These are phyloP conservation scores for Aurelia sp. DNA, from an alignment of 30 jellyfish, hydroid and myxozoan species.

Conservation along the genomic window DNA sequence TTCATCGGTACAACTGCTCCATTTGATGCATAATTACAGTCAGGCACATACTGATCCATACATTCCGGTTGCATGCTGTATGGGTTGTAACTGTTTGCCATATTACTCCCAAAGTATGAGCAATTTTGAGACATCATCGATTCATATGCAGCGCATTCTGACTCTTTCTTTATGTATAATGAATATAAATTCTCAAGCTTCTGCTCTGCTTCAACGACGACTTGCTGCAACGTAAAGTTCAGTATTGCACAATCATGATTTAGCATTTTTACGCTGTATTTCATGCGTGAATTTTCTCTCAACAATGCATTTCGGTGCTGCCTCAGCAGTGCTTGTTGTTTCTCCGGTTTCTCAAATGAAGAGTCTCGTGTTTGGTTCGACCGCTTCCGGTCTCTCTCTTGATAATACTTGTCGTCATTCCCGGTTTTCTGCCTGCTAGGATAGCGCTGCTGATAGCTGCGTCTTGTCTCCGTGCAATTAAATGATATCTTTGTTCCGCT, in stretches of 20 bases:
- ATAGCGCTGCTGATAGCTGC: constrained; percentile 30
- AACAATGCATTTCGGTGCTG: constrained; percentile 89
- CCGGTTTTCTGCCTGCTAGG: not conserved
- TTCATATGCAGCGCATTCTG: constrained; percentile 76
- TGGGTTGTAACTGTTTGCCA: constrained; percentile 29
- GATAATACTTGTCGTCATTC: constrained; percentile 1
- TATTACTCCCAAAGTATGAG: not conserved
- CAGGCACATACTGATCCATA: constrained; percentile 34
- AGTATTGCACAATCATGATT: constrained; percentile 80
- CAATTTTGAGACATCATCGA: constrained; percentile 29
- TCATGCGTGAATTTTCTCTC: constrained; percentile 84
- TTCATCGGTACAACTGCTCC: constrained; percentile 2
- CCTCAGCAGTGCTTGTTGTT: constrained; percentile 74
- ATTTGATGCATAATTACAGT: not conserved
- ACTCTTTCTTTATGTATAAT: constrained; percentile 57
- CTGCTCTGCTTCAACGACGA: constrained; percentile 81
- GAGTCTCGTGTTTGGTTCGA: constrained; percentile 1
- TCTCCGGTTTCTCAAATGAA: constrained; percentile 63
- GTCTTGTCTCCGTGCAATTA: constrained; percentile 33
- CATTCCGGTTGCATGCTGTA: constrained; percentile 26
- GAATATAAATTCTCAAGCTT: constrained; percentile 64
- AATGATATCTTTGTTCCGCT: constrained; percentile 17
- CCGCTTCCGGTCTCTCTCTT: constrained; percentile 20
- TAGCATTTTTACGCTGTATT: constrained; percentile 63
- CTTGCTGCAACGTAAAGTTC: constrained; percentile 81